Conservation (phyloP, 2,113 vertebrate species). For the Thamnaconus septentrionalis region DNA sequence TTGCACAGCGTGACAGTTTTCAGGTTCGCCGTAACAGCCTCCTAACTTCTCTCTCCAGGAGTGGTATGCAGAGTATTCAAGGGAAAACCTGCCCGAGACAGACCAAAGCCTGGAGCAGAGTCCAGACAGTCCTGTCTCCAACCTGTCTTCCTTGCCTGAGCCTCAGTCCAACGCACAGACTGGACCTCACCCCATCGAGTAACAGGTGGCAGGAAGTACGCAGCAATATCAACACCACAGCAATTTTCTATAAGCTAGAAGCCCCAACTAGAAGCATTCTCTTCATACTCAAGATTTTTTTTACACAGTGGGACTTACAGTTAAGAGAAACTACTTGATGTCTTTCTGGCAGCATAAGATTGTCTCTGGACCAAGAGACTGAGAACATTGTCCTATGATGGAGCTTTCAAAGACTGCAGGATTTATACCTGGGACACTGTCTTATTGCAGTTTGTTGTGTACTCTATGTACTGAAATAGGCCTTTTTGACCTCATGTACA, state of each 20-base stretch:
- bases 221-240: neutral
- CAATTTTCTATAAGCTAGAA: conserved; percentile 4
- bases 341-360: neutral
- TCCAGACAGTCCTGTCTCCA: conserved; percentile 56
- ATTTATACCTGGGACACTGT: conserved; percentile 18
- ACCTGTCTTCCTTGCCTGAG: conserved; percentile 47
- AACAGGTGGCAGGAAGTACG: conserved; percentile 5
- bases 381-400: conserved; percentile 11
- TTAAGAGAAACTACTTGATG: conserved; percentile 4
- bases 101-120: conserved; percentile 59
- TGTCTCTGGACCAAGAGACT: conserved; percentile 2
- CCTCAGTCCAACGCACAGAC: conserved; percentile 81
- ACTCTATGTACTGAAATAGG: conserved; percentile 34
- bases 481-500: conserved; percentile 41
- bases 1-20: no score
- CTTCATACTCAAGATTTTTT: neutral
- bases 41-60: conserved; percentile 70
- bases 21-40: conserved; percentile 1
- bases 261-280: neutral
- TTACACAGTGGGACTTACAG: conserved; percentile 14
- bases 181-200: conserved; percentile 77
- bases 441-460: conserved; percentile 26
- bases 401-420: conserved; percentile 26
- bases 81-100: conserved; percentile 73
- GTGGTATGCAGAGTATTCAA: conserved; percentile 91